Conservation (phyloP, 2,888 invertebrate species). For the Carpatolechia fugitivella region DNA sequence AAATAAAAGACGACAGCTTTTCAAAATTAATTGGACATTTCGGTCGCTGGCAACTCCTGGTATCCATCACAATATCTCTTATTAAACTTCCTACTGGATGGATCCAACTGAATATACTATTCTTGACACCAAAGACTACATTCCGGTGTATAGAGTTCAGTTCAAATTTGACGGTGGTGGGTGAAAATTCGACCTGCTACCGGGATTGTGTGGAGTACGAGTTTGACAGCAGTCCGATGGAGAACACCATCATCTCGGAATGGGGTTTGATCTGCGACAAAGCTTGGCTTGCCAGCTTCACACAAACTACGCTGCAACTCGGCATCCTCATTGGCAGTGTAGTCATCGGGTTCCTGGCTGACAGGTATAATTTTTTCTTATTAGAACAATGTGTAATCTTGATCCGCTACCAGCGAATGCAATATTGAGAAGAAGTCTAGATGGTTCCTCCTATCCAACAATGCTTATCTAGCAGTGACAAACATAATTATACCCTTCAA, state of each 20-base stretch:
- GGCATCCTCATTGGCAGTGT: conserved; percentile 86
- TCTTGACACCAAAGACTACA: conserved; percentile 82
- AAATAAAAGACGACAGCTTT: conserved; percentile 52
- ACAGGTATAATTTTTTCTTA: conserved; percentile 73
- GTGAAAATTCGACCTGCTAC: conserved; percentile 70
- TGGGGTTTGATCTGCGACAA: conserved; percentile 86
- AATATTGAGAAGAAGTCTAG: no score
- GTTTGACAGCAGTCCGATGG: conserved; percentile 82
- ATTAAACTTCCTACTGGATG: conserved; percentile 86
- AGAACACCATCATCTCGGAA: conserved; percentile 85
- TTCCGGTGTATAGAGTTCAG: conserved; percentile 70
- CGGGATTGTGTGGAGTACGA: conserved; percentile 73
- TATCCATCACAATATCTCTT: conserved; percentile 82
- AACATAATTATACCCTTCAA: no score
- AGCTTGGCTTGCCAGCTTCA: conserved; percentile 82
- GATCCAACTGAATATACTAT: conserved; percentile 87
- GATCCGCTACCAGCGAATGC: background rate
- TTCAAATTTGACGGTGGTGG: conserved; percentile 40
- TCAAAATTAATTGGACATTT: conserved; percentile 66
- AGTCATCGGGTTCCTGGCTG: conserved; percentile 85
- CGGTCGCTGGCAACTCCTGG: conserved; percentile 85
- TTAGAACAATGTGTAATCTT: no score
- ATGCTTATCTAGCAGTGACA: no score
- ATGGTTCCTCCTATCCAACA: no score
- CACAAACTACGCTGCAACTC: conserved; percentile 86